Evolutionary conservation across 2,888 invertebrate species (phyloP), one percentile per base, ranked within the genome.

Genomic region (Drosophila mimica): DNA sequence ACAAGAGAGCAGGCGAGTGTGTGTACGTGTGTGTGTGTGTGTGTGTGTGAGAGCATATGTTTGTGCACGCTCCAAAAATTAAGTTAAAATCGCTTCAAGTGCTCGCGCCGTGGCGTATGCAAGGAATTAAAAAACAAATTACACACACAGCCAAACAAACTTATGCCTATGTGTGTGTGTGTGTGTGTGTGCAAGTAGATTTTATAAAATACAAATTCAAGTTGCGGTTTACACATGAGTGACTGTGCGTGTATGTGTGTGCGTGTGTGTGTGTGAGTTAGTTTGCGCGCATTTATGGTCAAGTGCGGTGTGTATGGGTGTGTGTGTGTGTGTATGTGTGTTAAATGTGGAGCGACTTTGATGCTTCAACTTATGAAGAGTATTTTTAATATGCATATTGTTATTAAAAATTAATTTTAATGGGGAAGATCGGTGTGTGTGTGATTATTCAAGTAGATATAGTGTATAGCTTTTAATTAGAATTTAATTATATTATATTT

Each of bases 61-160:
- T 79, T 80, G 82, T 88, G 90, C 91, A 91, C 91, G 91, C 91
- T 91, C 90, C 89, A 91, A 88, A 91, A 89, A 91, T 90, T 91
- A 88, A 88, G 88, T 89, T 89, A 89, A 88, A 89, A 88, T 83
- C 89, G 85, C 69, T 88, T 83, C 76, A 74, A 88, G 87, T 80
- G 78, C 76, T 74, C 70, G 81, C 84, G 76, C 85, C 79, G 87
- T 79, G 83, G 87, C 83, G 71, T 81, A 79, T 75, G 79, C 85
- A 81, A 81, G 38, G 69, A 69, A 73, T 61, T 76, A 72, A 68
- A 71, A 68, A 54, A 74, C 80, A 74, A 17, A 2, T 66, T 62
- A 60, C 52, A 51, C 40, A 59, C 25, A 43, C 54, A 63, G 38
- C 48, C 61, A 52, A n/a, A 58, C 25, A 40, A 31, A 53, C 34